Base-by-base conservation (phyloP, 2,797 vertebrate species). In the Sebastes goodei region DNA sequence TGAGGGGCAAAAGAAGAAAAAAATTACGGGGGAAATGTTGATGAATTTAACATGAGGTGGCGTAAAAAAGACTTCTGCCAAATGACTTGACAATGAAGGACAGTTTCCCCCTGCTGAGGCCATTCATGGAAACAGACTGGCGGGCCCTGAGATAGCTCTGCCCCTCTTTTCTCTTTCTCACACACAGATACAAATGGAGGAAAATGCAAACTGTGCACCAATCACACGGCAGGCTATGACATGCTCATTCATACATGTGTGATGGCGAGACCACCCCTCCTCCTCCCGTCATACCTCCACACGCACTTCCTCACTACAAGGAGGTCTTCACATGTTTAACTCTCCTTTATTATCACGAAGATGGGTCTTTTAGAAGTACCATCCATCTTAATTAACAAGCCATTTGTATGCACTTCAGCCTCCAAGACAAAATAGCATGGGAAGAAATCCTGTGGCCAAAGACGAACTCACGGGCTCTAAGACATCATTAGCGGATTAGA, bases 11-110 rank as follows among this genome's bases (percentile, higher is more conserved):
- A 75, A 55, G 70, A 42, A 29, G 69, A 67, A 71, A 84, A 86
- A 90, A 87, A 82, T 80, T 80, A 89, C 17, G 6, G 74, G 74
- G 89, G 83, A 94, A 92, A 95, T 87, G 89, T 92, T 94, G 93
- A 96, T 94, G 93, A 87, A 92, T 96, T 95, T 94, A 95, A 94
- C 93, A 96, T 94, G 91, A 95, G 91, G 88, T 84, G 78, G 80
- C 55, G 87, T 85, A 79, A 90, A 85, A 55, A 78, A 76, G 35
- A 75, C 80, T 84, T 92, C 92, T 94, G 93, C 91, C 94, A 95
- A 93, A 94, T 89, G 92, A 94, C 91, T 94, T 90, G 90, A 93
- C 90, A 93, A 92, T 87, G 91, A 92, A 86, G 87, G 92, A 94
- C 86, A 85, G 89, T 86, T 90, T 80, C 90, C 90, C 83, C 86